Evolutionary conservation across 37 sponge, comb jelly and placozoan genomes (phyloP), one percentile per base, ranked within the genome.

Genomic region (Haliclona indistincta): DNA sequence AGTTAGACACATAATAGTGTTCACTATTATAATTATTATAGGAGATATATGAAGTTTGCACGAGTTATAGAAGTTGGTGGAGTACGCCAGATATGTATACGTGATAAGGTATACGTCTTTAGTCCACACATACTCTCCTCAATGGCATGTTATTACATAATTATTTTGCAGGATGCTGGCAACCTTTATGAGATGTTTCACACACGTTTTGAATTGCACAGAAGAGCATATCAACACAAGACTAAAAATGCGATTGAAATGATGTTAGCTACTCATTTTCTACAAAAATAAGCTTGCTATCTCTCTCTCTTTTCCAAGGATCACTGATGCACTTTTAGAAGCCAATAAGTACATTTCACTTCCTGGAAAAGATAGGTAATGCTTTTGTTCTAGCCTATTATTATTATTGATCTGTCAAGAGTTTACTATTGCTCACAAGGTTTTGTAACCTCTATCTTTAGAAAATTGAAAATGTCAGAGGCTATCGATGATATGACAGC

Each of bases 121-220:
- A n/a, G n/a, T n/a, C n/a, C n/a, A n/a, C n/a, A n/a, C n/a, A n/a
- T n/a, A n/a, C n/a, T n/a, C n/a, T n/a, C n/a, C n/a, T n/a, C n/a
- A n/a, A n/a, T n/a, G n/a, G n/a, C n/a, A n/a, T n/a, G n/a, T n/a
- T n/a, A n/a, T n/a, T n/a, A n/a, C n/a, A n/a, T n/a, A n/a, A n/a
- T 34, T 23, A 58, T 34, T 67, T 37, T 41, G 17, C 70, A 96
- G 97, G 99, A 97, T 43, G 94, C 86, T 62, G 61, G 42, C 72
- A 95, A 92, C 61, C 63, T 95, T 35, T 94, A 91, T 74, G 96
- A 97, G 75, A 95, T 97, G 99, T 97, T 95, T 65, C 89, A 92
- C 77, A 85, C 93, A 23, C 89, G 99, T 5, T 77, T 47, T 64
- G 55, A 66, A 0, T 72, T 97, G 22, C 93, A 92, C 87, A 73